Conservation (phyloP, 1,140 invertebrate species). For the Zaprionus taronus region DNA sequence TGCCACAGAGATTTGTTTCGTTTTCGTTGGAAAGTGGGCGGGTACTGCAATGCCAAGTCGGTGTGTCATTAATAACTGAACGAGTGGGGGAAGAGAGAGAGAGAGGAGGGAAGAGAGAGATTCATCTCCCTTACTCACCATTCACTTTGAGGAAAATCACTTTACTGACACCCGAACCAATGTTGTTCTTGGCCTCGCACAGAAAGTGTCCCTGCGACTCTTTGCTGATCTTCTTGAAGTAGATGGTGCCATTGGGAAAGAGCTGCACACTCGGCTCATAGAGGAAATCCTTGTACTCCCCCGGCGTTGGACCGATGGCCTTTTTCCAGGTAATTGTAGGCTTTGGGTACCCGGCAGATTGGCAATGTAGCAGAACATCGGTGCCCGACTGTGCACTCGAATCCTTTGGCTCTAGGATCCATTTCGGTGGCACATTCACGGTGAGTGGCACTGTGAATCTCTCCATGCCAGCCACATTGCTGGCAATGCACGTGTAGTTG, state of each 20-base stretch:
- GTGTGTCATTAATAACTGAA: constrained; percentile 19
- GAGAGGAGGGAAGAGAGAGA: not conserved
- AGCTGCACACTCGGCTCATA: constrained; percentile 90
- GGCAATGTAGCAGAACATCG: constrained; percentile 93
- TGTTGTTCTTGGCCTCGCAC: constrained; percentile 96
- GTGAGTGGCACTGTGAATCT: constrained; percentile 90
- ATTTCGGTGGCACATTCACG: constrained; percentile 95
- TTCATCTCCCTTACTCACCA: constrained; percentile 86
- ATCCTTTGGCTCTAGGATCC: constrained; percentile 95
- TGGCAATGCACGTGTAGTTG: constrained; percentile 95
- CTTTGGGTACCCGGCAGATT: constrained; percentile 95
- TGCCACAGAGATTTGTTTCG: constrained; percentile 90
- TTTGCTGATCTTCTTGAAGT: constrained; percentile 92
- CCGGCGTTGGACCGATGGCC: constrained; percentile 91
- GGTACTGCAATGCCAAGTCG: constrained; percentile 87
- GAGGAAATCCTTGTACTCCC: constrained; percentile 94
- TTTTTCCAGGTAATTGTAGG: constrained; percentile 95
- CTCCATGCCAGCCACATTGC: constrained; percentile 92
- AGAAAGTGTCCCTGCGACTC: constrained; percentile 95
- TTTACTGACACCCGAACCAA: constrained; percentile 94
- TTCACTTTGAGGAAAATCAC: constrained; percentile 95
- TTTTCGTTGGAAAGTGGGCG: constrained; percentile 92
- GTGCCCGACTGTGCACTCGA: constrained; percentile 93
- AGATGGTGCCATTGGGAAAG: constrained; percentile 92
- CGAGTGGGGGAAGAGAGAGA: not conserved